These are phyloP conservation scores for Forbesichthys papilliferus DNA, from an alignment of 2,113 vertebrate species.

Conservation along the genomic window DNA sequence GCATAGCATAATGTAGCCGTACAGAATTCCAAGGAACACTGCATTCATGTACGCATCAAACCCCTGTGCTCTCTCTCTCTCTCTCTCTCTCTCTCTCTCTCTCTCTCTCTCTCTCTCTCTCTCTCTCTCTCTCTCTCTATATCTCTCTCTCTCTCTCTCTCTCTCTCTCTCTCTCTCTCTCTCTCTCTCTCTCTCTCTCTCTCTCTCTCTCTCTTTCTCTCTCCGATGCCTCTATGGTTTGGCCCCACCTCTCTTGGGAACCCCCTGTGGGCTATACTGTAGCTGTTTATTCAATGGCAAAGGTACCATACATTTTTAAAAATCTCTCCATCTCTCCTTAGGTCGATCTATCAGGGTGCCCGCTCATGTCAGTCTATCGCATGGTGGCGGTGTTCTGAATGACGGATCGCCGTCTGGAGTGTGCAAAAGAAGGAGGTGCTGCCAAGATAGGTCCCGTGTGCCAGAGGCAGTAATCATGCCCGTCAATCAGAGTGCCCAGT, in stretches of 20 bases:
- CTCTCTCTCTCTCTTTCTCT: conserved; percentile 10
- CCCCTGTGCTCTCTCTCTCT: neutral
- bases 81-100: neutral
- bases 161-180: conserved; percentile 4
- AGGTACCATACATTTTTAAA: conserved; percentile 32
- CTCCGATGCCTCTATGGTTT: neutral
- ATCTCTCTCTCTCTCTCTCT: conserved; percentile 1
- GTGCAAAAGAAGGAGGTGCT: conserved; percentile 42
- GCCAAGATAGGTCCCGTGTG: conserved; percentile 47
- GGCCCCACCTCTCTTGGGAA: neutral
- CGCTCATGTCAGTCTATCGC: conserved; percentile 49
- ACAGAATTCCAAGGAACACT: neutral
- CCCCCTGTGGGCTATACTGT: neutral
- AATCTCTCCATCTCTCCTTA: conserved; percentile 49
- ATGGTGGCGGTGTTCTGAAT: conserved; percentile 52
- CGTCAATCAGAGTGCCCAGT: conserved; percentile 53
- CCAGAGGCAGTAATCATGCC: conserved; percentile 46
- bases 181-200: neutral
- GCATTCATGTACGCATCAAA: neutral
- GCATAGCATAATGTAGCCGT: neutral
- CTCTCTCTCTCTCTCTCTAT: neutral
- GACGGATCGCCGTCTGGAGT: conserved; percentile 58
- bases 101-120: conserved; percentile 4
- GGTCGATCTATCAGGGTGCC: conserved; percentile 58
- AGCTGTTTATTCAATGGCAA: conserved; percentile 38